These are phyloP conservation scores for Cydia fagiglandana DNA, from an alignment of 1,140 invertebrate genomes.

Conservation along the genomic window DNA sequence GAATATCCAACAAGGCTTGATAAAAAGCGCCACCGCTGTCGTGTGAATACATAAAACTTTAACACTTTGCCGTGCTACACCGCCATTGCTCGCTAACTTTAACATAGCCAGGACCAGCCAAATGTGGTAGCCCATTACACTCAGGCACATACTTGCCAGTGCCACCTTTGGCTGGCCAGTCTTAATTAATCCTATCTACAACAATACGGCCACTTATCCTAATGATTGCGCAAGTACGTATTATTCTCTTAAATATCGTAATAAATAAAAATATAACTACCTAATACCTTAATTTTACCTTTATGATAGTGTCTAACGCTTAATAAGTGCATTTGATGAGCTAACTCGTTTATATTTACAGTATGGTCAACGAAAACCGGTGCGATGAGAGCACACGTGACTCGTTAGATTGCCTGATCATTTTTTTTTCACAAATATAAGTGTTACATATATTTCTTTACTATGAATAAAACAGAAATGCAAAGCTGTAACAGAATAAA, in stretches of 20 bases:
- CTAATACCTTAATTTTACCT: not conserved
- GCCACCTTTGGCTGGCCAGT: not conserved
- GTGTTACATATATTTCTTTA: no score
- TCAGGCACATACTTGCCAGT: not conserved
- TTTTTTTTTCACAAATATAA: no score
- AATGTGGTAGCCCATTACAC: not conserved
- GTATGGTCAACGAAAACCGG: not conserved
- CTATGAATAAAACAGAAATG: no score
- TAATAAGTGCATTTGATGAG: slow-evolving; percentile 5
- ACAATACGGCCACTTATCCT: not conserved
- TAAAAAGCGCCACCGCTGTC: no score
- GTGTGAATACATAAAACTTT: no score
- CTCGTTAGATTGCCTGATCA: no score
- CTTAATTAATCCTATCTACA: not conserved
- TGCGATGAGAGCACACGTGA: not conserved
- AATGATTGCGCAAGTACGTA: slow-evolving; percentile 5
- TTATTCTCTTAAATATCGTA: not conserved
- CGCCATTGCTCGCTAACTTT: not conserved
- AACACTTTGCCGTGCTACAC: not conserved
- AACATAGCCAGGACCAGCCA: not conserved
- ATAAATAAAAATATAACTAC: not conserved
- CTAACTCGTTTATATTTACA: not conserved
- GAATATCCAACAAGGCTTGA: no score
- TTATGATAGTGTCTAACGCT: not conserved
- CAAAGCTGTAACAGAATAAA: no score